Conservation (phyloP, 2,113 vertebrate genomes). For the Eurypyga helias region DNA sequence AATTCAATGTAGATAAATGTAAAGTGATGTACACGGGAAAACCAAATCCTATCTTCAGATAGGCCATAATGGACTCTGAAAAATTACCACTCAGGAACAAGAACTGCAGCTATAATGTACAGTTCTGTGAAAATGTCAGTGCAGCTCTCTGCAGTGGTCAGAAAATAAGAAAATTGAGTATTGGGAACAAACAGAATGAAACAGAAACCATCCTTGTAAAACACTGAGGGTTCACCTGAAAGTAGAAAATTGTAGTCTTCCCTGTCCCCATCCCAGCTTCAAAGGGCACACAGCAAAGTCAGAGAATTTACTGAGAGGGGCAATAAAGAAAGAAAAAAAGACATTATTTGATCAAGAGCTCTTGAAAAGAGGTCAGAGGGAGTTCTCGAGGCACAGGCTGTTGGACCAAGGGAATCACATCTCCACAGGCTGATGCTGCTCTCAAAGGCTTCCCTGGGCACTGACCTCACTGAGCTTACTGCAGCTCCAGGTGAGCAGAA, state of each 20-base stretch:
- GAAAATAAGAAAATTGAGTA: neutral
- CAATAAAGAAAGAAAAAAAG: neutral
- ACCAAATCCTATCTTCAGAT: neutral
- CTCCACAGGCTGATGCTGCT: neutral
- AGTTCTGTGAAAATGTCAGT: neutral
- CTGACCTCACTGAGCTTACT: fast-evolving
- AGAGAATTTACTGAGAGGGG: neutral
- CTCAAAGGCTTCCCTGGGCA: neutral
- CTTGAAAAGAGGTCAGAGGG: neutral
- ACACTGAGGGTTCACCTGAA: neutral
- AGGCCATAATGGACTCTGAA: neutral
- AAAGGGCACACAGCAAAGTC: neutral
- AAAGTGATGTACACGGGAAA: neutral
- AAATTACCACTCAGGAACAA: neutral
- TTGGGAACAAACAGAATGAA: neutral
- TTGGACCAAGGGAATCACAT: neutral
- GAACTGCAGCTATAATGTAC: neutral
- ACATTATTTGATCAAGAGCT: fast-evolving
- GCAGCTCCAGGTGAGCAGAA: neutral
- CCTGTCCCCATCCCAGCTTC: neutral
- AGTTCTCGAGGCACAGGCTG: neutral
- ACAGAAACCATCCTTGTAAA: neutral
- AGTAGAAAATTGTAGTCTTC: neutral
- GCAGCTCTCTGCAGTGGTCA: neutral
- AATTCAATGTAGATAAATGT: slow-evolving; percentile 14